These are phyloP conservation scores for Achroia grisella DNA, from an alignment of 1,140 invertebrate species.

Conservation along the genomic window DNA sequence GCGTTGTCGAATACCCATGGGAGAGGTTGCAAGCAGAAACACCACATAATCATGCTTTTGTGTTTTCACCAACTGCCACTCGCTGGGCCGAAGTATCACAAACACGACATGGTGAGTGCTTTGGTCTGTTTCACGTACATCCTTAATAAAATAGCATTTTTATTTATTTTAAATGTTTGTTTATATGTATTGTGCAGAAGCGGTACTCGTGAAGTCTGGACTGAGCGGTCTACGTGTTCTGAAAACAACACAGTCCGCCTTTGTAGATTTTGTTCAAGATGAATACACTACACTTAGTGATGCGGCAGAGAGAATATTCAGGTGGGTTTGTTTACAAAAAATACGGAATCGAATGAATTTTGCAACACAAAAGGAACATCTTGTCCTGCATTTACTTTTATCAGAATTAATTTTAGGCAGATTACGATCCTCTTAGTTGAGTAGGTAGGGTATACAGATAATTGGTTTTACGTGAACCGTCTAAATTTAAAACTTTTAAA, in stretches of 20 bases:
- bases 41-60: slow-evolving; percentile 83
- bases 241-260: slow-evolving; percentile 86
- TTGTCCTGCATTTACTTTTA: too few species aligned
- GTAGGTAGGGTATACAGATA: too few species aligned
- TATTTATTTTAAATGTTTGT: background rate
- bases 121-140: too few species aligned
- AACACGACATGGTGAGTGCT: slow-evolving; percentile 76
- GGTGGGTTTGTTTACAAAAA: slow-evolving; percentile 24
- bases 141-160: too few species aligned
- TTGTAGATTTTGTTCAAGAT: slow-evolving; percentile 84
- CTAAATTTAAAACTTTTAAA: too few species aligned
- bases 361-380: too few species aligned
- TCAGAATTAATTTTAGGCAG: too few species aligned
- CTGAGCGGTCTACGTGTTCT: slow-evolving; percentile 80
- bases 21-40: slow-evolving; percentile 76
- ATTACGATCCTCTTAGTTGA: too few species aligned
- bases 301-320: slow-evolving; percentile 80
- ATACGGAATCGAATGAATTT: background rate
- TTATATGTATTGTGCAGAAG: slow-evolving; percentile 49
- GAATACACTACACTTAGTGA: slow-evolving; percentile 83
- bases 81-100: slow-evolving; percentile 79
- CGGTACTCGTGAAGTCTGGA: slow-evolving; percentile 76
- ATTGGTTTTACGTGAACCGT: too few species aligned
- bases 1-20: slow-evolving; percentile 83
- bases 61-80: slow-evolving; percentile 77